Base-by-base conservation (phyloP, 30 jellyfish, hydroid and myxozoan genomes). In the Cassiopea andromeda region DNA sequence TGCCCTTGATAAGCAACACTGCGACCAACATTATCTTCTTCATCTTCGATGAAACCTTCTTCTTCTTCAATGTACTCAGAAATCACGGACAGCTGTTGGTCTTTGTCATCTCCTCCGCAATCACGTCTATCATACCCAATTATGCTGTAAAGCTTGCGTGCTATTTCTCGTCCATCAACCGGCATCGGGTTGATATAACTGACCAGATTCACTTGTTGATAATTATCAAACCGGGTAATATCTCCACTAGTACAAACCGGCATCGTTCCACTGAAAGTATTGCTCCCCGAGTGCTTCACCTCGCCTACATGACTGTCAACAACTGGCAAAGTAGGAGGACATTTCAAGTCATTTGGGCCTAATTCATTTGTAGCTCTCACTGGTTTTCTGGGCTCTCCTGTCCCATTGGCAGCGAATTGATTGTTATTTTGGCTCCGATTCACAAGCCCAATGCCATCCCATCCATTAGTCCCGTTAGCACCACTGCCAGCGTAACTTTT, bases 1-100 rank as follows among this genome's bases (percentile, higher is more conserved):
- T 1, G 27, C 3, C 13, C 2, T 13, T 46, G 67, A 38, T 46
- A 7, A 1, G 18, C 64, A 38, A 38, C 83, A 46, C 14, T 27
- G 1, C 14, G 48, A 43, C 1, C n/a, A 1, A 9, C 86, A 77
- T 77, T 74, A 60, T 43, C 48, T 1, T 17, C 74, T 7, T 77
- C 74, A 49, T 77, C 70, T 5, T 77, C 86, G 15, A 77, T 54
- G 50, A 46, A 77, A 14, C 86, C 90, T 27, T 78, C 94, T 43
- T 87, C 82, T 48, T 87, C 94, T 50, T 68, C 85, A 10, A 87
- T 87, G 64, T 87, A 87, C 71, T 87, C 90, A 15, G 85, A 59
- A 13, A 87, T 87, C 17, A 54, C 94, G 1, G 94, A 77, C 17
- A 87, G 48, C 38, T 87, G 64, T 38, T 87, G 90, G 3, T 87